phyloP scores from a whole-genome alignment of 2,888 invertebrate genomes.

The Drosophila testacea region DNA sequence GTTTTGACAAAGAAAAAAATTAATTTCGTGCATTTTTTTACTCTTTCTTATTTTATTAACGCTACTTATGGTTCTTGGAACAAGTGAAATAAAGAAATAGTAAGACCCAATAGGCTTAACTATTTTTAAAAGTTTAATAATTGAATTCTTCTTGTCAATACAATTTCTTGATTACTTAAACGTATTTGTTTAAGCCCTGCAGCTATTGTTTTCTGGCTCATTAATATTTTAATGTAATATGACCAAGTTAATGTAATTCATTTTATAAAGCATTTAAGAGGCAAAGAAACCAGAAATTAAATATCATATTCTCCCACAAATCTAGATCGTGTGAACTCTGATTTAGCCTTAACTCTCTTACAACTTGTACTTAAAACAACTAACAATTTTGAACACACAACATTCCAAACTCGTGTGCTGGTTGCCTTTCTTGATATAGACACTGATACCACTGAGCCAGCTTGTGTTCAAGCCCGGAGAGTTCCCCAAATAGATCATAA shows the following conservation, averaged over 20 bases:
- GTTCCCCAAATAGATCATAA: constrained; percentile 14
- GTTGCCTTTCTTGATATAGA: constrained; percentile 17
- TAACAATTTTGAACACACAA: constrained; percentile 39
- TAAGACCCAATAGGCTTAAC: too few species aligned
- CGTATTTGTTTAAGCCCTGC: background rate
- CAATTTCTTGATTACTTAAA: too few species aligned
- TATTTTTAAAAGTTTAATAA: too few species aligned
- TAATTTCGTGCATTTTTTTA: too few species aligned
- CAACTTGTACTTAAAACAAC: constrained; percentile 51
- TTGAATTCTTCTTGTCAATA: too few species aligned
- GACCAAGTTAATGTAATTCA: constrained; percentile 2
- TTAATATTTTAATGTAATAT: background rate
- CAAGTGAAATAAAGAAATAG: too few species aligned
- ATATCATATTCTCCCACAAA: constrained; percentile 1
- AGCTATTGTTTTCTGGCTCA: background rate
- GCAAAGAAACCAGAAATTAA: background rate
- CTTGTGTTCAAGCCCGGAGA: constrained; percentile 63
- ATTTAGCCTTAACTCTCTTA: constrained; percentile 28
- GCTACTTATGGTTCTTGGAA: too few species aligned
- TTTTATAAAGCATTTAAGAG: background rate
- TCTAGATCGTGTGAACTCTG: constrained; percentile 46
- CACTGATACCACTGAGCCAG: constrained; percentile 63
- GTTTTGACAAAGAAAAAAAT: too few species aligned
- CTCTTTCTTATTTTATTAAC: too few species aligned
- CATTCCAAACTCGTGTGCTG: constrained; percentile 62